Evolutionary conservation across 2,113 vertebrate genomes (phyloP).

Genomic region (Grallaria varia): DNA sequence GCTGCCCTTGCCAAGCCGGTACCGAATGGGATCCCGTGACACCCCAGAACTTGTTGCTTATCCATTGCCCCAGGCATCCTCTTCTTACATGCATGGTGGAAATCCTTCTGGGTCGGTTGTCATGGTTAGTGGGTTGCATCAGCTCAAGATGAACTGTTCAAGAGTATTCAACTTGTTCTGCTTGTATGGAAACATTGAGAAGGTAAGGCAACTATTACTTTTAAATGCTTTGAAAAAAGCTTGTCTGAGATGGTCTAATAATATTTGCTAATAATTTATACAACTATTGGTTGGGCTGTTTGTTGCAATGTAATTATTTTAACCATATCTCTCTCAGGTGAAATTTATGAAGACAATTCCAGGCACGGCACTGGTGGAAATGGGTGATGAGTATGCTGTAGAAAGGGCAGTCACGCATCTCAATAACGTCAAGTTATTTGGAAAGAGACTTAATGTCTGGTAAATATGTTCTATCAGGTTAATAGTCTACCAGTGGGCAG

Average conservation of each 20-base stretch:
- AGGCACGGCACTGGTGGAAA: constrained; percentile 93
- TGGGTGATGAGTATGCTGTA: constrained; percentile 97
- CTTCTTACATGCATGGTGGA: constrained; percentile 87
- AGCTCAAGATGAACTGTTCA: constrained; percentile 95
- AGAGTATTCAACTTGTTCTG: constrained; percentile 98
- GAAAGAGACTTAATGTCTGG: constrained; percentile 96
- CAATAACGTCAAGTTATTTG: constrained; percentile 95
- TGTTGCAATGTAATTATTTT: neutral
- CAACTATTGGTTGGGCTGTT: neutral
- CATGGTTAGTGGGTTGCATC: constrained; percentile 95
- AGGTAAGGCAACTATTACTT: constrained; percentile 73
- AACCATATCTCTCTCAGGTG: constrained; percentile 70
- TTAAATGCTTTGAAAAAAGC: neutral
- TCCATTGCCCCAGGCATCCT: constrained; percentile 88
- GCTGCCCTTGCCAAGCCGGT: constrained; percentile 90
- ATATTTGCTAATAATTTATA: neutral
- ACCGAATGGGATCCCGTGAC: constrained; percentile 87
- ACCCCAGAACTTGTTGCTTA: constrained; percentile 95
- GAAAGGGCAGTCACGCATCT: constrained; percentile 96
- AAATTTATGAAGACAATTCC: constrained; percentile 99
- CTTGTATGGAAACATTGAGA: constrained; percentile 97
- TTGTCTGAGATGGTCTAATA: neutral
- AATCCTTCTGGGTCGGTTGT: constrained; percentile 88
- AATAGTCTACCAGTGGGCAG: neutral
- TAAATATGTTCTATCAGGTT: constrained; percentile 65